These are phyloP conservation scores for Thecophora atra DNA, from an alignment of 2,888 invertebrate genomes.

Conservation along the genomic window DNA sequence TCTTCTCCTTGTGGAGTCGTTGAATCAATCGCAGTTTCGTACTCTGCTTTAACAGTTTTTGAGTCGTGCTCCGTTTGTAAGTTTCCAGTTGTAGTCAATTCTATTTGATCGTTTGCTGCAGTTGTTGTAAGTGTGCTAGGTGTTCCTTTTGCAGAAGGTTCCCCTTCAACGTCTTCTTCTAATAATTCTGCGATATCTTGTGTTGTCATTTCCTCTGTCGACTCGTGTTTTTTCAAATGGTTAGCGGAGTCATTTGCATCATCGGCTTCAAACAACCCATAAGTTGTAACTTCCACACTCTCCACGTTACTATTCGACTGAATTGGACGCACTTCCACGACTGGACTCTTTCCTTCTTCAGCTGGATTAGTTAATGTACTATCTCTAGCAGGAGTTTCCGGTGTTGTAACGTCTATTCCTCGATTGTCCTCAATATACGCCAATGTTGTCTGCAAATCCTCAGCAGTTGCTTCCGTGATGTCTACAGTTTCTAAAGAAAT, in stretches of 20 bases:
- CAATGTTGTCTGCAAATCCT: neutral
- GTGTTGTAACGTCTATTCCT: neutral
- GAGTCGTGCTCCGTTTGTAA: neutral
- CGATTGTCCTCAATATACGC: neutral
- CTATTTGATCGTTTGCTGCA: neutral
- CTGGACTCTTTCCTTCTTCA: constrained; percentile 37
- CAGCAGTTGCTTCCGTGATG: neutral
- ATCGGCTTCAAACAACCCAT: constrained; percentile 3
- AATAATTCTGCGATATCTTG: neutral
- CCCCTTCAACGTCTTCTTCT: neutral
- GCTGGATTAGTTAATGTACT: constrained; percentile 1
- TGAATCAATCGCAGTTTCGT: neutral
- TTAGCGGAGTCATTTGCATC: constrained; percentile 35
- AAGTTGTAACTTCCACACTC: constrained; percentile 44
- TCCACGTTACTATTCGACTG: constrained; percentile 40
- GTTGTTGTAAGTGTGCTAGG: neutral
- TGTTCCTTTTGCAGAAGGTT: neutral
- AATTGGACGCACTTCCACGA: constrained; percentile 30
- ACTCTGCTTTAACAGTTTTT: neutral
- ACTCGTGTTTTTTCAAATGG: constrained; percentile 17
- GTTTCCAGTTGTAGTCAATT: neutral
- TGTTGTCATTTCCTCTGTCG: neutral
- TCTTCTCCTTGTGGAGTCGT: neutral
- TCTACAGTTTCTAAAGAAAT: constrained; percentile 10
- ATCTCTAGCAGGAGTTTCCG: neutral